Conservation (phyloP, 2,113 vertebrate species). For the Pelodiscus sinensis region DNA sequence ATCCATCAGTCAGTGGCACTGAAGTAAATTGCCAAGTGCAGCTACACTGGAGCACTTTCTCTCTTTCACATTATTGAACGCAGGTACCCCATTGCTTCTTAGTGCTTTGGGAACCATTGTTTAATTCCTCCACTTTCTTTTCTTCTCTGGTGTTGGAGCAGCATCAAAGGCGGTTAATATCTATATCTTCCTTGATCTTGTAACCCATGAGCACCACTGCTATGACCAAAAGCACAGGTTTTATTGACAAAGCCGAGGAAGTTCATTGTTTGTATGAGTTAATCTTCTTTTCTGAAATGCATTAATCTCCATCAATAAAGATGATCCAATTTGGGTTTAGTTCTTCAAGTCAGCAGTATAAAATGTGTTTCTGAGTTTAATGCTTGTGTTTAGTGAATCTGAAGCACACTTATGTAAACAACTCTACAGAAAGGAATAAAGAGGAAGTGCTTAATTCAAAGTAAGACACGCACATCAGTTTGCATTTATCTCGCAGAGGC, state of each 20-base stretch:
- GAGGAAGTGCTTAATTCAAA: constrained; percentile 1
- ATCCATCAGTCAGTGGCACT: background rate
- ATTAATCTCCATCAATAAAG: constrained; percentile 53
- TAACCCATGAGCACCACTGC: background rate
- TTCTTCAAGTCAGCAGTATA: constrained; percentile 5
- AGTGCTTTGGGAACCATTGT: background rate
- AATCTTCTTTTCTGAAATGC: constrained; percentile 39
- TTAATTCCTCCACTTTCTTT: background rate
- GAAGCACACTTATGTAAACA: constrained; percentile 18
- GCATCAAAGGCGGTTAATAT: background rate
- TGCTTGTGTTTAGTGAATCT: constrained; percentile 20
- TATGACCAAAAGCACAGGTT: constrained; percentile 47
- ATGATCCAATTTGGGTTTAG: constrained; percentile 23
- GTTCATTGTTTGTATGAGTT: constrained; percentile 44
- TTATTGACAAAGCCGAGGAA: constrained; percentile 40
- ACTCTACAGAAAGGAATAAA: background rate
- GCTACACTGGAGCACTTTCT: background rate
- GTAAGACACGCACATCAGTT: background rate
- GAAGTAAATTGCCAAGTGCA: background rate
- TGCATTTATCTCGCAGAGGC: background rate
- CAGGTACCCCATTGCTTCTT: constrained; percentile 3
- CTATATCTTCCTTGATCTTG: constrained; percentile 15
- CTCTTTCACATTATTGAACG: background rate
- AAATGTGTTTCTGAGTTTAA: constrained; percentile 19
- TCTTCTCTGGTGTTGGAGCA: background rate